Conservation (phyloP, 2,113 vertebrate species). For the Platichthys flesus region DNA sequence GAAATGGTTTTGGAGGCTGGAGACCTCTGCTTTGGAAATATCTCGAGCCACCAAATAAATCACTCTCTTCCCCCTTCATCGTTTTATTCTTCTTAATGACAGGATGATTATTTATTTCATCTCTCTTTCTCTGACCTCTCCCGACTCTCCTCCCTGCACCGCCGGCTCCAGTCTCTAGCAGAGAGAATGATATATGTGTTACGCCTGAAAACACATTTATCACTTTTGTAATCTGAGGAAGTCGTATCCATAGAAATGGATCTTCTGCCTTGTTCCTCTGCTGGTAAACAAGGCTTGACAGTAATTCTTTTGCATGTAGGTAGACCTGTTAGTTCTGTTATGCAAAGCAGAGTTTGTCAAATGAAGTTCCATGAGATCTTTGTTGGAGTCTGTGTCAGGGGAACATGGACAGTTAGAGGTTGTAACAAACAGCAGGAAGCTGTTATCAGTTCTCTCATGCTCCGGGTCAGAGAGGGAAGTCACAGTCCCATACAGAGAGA, state of each 20-base stretch:
- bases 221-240: constrained; percentile 44
- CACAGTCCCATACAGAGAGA: neutral
- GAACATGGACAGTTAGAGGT: neutral
- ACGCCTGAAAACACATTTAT: constrained; percentile 37
- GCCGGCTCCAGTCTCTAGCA: constrained; percentile 36
- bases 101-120: constrained; percentile 46
- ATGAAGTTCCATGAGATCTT: neutral
- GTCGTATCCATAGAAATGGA: constrained; percentile 8
- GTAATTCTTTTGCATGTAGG: constrained; percentile 7
- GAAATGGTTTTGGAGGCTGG: constrained; percentile 54
- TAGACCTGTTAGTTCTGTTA: constrained; percentile 21
- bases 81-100: constrained; percentile 35
- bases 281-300: constrained; percentile 40
- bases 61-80: constrained; percentile 32
- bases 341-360: neutral
- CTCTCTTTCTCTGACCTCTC: constrained; percentile 16
- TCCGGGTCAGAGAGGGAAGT: constrained; percentile 6
- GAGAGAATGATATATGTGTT: constrained; percentile 40
- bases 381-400: too few species aligned
- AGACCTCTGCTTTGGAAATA: constrained; percentile 34
- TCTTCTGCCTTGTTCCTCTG: constrained; percentile 27
- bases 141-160: neutral
- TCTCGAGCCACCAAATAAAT: constrained; percentile 40
- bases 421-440: constrained; percentile 25
- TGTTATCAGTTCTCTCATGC: neutral